Conservation (phyloP, 2,888 invertebrate genomes). For the Cryptosula pallasiana region DNA sequence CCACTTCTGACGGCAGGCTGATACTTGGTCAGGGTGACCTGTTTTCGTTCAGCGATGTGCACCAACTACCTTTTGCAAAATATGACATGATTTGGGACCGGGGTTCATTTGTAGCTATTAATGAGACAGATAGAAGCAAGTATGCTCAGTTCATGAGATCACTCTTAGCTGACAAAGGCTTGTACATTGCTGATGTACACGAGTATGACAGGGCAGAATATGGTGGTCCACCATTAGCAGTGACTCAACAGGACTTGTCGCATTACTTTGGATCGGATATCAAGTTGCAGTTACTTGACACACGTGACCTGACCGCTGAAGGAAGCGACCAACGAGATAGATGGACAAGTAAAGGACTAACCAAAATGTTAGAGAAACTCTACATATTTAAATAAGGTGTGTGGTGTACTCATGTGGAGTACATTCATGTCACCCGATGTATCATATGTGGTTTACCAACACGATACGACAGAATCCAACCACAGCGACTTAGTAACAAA, state of each 20-base stretch:
- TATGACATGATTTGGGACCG: conserved; percentile 14
- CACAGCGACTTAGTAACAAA: no score
- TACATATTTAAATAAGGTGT: background rate
- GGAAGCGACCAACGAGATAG: background rate
- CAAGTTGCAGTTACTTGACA: background rate
- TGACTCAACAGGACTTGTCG: background rate
- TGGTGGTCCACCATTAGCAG: background rate
- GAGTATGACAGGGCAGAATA: background rate
- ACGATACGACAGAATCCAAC: no score
- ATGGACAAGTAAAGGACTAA: background rate
- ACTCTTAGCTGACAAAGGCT: background rate
- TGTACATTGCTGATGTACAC: background rate
- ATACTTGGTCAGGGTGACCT: conserved; percentile 15
- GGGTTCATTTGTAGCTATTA: background rate
- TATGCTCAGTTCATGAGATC: background rate
- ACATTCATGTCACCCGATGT: no score
- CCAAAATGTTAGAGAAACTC: background rate
- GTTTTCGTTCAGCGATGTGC: background rate
- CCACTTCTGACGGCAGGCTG: background rate
- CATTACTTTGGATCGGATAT: background rate
- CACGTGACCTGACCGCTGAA: background rate
- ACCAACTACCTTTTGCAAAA: background rate
- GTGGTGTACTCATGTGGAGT: no score
- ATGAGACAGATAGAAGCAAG: background rate
- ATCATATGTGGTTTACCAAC: no score